Evolutionary conservation across 2,797 vertebrate genomes (phyloP).

Genomic region (Distichodus sexfasciatus): DNA sequence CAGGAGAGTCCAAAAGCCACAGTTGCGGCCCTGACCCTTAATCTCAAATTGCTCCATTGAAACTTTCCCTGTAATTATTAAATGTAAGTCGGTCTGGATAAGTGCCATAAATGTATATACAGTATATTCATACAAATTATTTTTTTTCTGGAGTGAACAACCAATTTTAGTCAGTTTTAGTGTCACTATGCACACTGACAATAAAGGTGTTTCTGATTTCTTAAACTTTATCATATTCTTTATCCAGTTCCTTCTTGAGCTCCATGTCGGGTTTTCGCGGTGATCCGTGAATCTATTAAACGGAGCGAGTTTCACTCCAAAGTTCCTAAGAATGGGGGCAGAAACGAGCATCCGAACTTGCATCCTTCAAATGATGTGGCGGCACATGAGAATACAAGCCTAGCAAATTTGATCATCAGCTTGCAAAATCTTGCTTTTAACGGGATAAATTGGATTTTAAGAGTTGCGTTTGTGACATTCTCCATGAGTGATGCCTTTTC

Average conservation of each 20-base stretch:
- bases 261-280: slow-evolving; percentile 31
- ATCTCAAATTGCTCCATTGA: too few relatives aligned
- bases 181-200: too few relatives aligned
- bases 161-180: too few relatives aligned
- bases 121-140: too few relatives aligned
- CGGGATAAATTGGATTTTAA: neutral
- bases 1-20: too few relatives aligned
- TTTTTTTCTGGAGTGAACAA: too few relatives aligned
- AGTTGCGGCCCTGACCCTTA: too few relatives aligned
- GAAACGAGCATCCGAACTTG: slow-evolving; percentile 7
- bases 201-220: too few relatives aligned
- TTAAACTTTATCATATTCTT: slow-evolving; percentile 24
- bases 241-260: neutral
- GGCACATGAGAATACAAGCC: slow-evolving; percentile 27
- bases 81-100: too few relatives aligned
- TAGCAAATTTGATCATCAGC: neutral
- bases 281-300: neutral
- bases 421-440: neutral
- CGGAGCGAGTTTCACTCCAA: slow-evolving; percentile 21
- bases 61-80: too few relatives aligned
- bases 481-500: slow-evolving; percentile 72
- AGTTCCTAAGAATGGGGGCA: slow-evolving; percentile 1
- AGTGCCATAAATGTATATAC: too few relatives aligned
- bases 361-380: slow-evolving; percentile 45
- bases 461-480: neutral